These are phyloP conservation scores for Eumaeus atala DNA, from an alignment of 1,140 invertebrate genomes.

Conservation along the genomic window DNA sequence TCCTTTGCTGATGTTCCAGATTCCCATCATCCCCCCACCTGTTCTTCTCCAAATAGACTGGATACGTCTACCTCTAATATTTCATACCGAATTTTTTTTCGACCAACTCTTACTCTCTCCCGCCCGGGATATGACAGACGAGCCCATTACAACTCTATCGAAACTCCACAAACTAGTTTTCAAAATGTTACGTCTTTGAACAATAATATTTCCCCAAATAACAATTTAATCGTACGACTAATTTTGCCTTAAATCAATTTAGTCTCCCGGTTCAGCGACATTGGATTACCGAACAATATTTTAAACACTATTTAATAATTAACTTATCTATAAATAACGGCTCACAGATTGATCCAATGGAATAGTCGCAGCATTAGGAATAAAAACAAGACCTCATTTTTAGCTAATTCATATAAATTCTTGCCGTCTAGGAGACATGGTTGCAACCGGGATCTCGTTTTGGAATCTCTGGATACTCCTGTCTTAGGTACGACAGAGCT, in stretches of 20 bases:
- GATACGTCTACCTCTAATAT: conserved; percentile 11
- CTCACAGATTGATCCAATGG: background rate
- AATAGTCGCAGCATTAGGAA: conserved; percentile 9
- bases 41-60: background rate
- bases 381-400: background rate
- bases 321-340: background rate
- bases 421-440: conserved; percentile 6
- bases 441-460: conserved; percentile 1
- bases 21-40: too few species aligned
- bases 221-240: too few species aligned
- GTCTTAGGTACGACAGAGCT: conserved; percentile 7
- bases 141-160: background rate
- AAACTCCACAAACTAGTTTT: too few species aligned
- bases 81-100: background rate
- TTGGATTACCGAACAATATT: too few species aligned
- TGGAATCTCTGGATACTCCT: conserved; percentile 2
- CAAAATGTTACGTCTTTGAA: too few species aligned
- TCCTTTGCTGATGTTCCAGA: too few species aligned
- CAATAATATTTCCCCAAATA: too few species aligned
- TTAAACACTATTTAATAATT: too few species aligned
- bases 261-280: too few species aligned
- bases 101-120: background rate
- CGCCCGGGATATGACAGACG: too few species aligned
- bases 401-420: background rate
- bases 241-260: too few species aligned